These are phyloP conservation scores for Chesias legatella DNA, from an alignment of 2,888 invertebrate genomes.

Conservation along the genomic window DNA sequence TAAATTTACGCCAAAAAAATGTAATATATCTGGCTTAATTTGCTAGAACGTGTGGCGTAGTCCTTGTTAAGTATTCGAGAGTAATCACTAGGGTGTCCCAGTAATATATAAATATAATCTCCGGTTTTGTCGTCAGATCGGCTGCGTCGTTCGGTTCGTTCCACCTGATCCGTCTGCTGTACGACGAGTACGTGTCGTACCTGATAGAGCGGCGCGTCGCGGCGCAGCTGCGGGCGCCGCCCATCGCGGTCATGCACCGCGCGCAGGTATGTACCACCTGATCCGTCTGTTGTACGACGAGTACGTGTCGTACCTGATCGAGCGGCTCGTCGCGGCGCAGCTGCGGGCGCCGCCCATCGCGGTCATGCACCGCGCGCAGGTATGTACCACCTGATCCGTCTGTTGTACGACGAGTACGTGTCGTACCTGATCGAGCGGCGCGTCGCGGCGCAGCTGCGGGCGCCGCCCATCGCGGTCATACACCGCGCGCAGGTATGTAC, in stretches of 20 bases:
- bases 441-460: slow-evolving; percentile 93
- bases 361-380: slow-evolving; percentile 83
- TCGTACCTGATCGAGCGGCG: slow-evolving; percentile 98
- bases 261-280: slow-evolving; percentile 75
- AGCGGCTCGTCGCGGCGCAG: slow-evolving; percentile 96
- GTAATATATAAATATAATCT: too few species aligned
- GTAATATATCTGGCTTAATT: too few species aligned
- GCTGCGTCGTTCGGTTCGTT: slow-evolving; percentile 99
- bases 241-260: slow-evolving; percentile 93
- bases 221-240: slow-evolving; percentile 92
- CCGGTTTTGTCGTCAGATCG: slow-evolving; percentile 83
- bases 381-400: slow-evolving; percentile 87
- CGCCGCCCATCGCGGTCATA: slow-evolving; percentile 97
- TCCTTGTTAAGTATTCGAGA: too few species aligned
- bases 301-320: slow-evolving; percentile 99
- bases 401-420: slow-evolving; percentile 99
- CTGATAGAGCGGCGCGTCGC: slow-evolving; percentile 98
- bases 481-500: slow-evolving; percentile 35
- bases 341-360: slow-evolving; percentile 96
- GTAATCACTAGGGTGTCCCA: too few species aligned
- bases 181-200: slow-evolving; percentile 99
- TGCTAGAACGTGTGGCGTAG: too few species aligned
- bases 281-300: slow-evolving; percentile 98
- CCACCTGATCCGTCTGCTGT: slow-evolving; percentile 97
- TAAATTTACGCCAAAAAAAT: too few species aligned